Base-by-base conservation (phyloP, 2,113 vertebrate genomes). In the Hydropotes inermis region DNA sequence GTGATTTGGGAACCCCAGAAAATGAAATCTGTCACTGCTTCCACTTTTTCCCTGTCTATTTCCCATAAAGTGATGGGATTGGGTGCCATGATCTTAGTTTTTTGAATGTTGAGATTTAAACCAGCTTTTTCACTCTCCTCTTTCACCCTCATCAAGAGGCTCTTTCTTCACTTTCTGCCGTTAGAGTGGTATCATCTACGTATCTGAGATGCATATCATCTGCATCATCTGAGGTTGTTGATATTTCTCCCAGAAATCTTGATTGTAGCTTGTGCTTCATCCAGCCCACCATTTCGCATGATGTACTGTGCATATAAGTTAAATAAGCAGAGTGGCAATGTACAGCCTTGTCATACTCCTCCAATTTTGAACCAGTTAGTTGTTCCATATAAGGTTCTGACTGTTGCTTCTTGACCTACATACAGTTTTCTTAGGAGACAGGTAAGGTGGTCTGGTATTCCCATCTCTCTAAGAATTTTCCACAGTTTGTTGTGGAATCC, bases 201-300 rank as follows among this genome's bases (percentile, higher is more conserved):
- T 64, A 17, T 17, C 30, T 64, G 61, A n/a, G 61, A 16, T 64
- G 60, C 60, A 8, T 64, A n/a, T 64, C 61, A 64, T 61, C 60
- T 61, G 60, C 14, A 61, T 61, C 58, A 7, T 64, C 61, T 67
- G 61, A n/a, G 61, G 33, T n/a, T 67, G 61, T n/a, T 67, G 16
- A 67, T n/a, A 17, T 67, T n/a, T n/a, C 33, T 67, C 61, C 61
- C 0, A 0, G 33, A 33, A 67, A 5, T 19, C 61, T 67, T n/a
- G 61, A n/a, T 67, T 19, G 33, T 19, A 67, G 61, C 61, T 67
- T 67, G 61, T 67, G 15, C 61, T n/a, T 67, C 33, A n/a, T 19
- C 61, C 16, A 67, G 61, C 33, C 61, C 1, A 0, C 30, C 61
- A 67, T 19, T 67, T 67, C 7, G 0, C 16, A n/a, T n/a, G 33